phyloP scores from a whole-genome alignment of 2,888 invertebrate species.

The Gymnoscelis rufifasciata region DNA sequence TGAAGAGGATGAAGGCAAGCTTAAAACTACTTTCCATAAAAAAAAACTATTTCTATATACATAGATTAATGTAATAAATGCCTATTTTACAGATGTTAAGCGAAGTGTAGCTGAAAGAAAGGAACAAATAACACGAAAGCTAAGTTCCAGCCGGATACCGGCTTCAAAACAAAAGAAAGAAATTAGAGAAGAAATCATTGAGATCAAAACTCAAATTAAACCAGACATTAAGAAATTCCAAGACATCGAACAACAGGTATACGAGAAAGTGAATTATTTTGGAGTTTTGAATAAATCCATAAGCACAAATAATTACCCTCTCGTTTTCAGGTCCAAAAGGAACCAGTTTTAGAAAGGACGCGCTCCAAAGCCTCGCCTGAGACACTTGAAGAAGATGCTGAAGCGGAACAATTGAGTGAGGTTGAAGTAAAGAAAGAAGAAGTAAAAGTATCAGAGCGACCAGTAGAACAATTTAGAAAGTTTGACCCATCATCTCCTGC shows the following conservation, averaged over 20 bases:
- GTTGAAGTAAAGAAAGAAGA: conserved; percentile 53
- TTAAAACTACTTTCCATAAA: neutral
- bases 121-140: conserved; percentile 85
- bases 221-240: conserved; percentile 76
- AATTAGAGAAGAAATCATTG: conserved; percentile 85
- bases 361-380: conserved; percentile 67
- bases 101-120: conserved; percentile 87
- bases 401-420: conserved; percentile 43
- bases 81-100: conserved; percentile 75
- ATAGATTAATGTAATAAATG: no score
- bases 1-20: conserved; percentile 74
- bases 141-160: conserved; percentile 84
- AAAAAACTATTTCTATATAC: neutral
- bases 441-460: conserved; percentile 50
- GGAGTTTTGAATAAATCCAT: conserved; percentile 4
- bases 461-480: conserved; percentile 65
- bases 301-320: conserved; percentile 17
- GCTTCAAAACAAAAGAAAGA: conserved; percentile 86
- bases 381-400: conserved; percentile 51
- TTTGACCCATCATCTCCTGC: conserved; percentile 69
- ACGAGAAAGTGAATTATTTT: conserved; percentile 25
- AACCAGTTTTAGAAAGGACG: conserved; percentile 60
- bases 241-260: conserved; percentile 71
- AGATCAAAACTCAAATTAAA: conserved; percentile 83
- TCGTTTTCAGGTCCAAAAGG: conserved; percentile 54